Conservation (phyloP, 2,797 vertebrate genomes). For the Tympanoctomys barrerae region DNA sequence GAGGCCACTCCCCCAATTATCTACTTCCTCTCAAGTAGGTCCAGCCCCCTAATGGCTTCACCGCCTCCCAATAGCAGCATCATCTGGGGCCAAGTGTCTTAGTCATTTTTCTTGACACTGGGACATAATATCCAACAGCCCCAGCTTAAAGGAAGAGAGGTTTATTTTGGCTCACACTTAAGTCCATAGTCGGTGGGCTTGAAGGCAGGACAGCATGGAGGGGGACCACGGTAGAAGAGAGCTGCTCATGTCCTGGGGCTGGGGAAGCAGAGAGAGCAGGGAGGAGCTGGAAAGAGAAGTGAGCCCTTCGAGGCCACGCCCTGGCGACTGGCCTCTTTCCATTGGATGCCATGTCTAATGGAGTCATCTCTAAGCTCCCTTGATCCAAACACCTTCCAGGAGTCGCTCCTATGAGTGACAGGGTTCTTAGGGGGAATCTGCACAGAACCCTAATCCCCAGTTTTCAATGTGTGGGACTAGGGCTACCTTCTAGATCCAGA, state of each 20-base stretch:
- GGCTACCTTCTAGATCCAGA: not conserved
- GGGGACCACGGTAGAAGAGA: not conserved
- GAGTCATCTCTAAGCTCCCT: not conserved
- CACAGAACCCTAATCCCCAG: not conserved
- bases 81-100: not conserved
- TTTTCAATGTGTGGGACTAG: not conserved
- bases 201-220: not conserved
- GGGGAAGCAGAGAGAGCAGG: not conserved
- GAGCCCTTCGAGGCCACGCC: not conserved
- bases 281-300: not conserved
- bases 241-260: not conserved
- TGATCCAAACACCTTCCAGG: not conserved
- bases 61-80: not conserved
- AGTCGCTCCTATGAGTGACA: too few relatives aligned
- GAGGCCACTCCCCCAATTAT: not conserved
- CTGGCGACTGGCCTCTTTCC: not conserved
- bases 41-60: not conserved
- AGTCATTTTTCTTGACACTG: not conserved
- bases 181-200: not conserved
- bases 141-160: not conserved
- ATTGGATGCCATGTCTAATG: not conserved
- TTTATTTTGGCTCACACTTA: not conserved
- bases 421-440: not conserved
- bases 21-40: not conserved
- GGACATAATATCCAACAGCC: not conserved